phyloP scores from a whole-genome alignment of 2,888 invertebrate species.

The Watsonalla cultraria region DNA sequence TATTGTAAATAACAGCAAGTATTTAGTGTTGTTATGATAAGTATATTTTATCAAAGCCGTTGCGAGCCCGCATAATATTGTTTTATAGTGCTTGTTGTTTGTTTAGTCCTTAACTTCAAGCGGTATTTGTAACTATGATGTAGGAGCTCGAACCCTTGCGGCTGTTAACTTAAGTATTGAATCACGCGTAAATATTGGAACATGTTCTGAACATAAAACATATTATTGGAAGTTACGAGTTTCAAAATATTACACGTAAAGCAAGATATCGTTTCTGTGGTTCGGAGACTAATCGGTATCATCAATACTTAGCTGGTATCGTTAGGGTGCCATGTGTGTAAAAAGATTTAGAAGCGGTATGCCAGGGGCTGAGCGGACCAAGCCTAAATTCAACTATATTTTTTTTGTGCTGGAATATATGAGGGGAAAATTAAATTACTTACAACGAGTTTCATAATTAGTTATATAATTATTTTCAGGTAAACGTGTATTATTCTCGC shows the following conservation, averaged over 20 bases:
- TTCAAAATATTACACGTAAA: no score
- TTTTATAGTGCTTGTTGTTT: neutral
- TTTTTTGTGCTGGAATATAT: no score
- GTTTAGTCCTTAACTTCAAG: constrained; percentile 6
- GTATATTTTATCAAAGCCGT: neutral
- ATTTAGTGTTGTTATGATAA: no score
- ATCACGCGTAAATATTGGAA: neutral
- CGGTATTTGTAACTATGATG: constrained; percentile 6
- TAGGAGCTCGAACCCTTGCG: constrained; percentile 7
- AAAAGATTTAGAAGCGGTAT: no score
- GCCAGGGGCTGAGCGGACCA: no score
- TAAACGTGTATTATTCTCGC: constrained; percentile 47
- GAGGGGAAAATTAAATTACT: neutral
- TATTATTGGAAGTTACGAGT: no score
- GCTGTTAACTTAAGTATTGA: neutral
- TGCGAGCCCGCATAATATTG: neutral
- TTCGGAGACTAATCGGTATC: neutral
- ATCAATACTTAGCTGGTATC: neutral
- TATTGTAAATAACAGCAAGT: no score
- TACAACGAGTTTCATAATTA: neutral
- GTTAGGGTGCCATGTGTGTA: no score
- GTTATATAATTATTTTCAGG: constrained; percentile 32
- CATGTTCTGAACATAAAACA: no score
- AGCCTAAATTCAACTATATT: no score
- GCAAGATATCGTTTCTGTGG: no score